Evolutionary conservation across 2,888 invertebrate species (phyloP).

Genomic region (Alcis repandata): DNA sequence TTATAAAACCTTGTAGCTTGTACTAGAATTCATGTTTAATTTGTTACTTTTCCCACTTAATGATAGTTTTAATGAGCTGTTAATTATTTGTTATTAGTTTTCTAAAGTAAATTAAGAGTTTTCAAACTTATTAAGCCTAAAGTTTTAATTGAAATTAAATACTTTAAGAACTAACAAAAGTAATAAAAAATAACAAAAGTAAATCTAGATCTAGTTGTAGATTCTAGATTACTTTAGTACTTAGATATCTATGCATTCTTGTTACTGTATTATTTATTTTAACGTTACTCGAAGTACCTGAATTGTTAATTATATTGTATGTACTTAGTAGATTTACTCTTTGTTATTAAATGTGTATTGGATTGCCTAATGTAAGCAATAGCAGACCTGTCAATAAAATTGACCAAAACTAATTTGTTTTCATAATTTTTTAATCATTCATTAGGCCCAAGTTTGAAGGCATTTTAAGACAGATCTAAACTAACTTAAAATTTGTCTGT

Average conservation of each 20-base stretch:
- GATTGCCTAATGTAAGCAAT: neutral
- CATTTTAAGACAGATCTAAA: no score
- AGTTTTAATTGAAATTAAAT: conserved; percentile 2
- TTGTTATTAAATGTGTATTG: neutral
- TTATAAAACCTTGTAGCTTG: neutral
- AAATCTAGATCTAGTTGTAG: no score
- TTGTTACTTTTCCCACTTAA: no score
- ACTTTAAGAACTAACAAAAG: conserved; percentile 12
- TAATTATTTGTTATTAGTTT: conserved; percentile 9
- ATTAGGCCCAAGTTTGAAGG: no score
- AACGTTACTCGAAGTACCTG: conserved; percentile 42
- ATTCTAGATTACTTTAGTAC: conserved; percentile 37
- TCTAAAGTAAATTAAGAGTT: conserved; percentile 8
- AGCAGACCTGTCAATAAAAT: conserved; percentile 28
- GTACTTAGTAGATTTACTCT: neutral
- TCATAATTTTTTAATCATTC: conserved; percentile 1
- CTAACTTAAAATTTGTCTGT: no score
- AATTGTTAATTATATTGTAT: conserved; percentile 25
- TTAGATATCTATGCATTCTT: conserved; percentile 43
- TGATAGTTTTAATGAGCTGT: no score
- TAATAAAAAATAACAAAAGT: no score
- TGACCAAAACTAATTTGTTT: conserved; percentile 13
- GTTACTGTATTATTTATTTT: conserved; percentile 18
- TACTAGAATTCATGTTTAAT: neutral
- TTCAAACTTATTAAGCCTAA: conserved; percentile 17